phyloP scores from a whole-genome alignment of 2,888 invertebrate genomes.

The Thera britannica region DNA sequence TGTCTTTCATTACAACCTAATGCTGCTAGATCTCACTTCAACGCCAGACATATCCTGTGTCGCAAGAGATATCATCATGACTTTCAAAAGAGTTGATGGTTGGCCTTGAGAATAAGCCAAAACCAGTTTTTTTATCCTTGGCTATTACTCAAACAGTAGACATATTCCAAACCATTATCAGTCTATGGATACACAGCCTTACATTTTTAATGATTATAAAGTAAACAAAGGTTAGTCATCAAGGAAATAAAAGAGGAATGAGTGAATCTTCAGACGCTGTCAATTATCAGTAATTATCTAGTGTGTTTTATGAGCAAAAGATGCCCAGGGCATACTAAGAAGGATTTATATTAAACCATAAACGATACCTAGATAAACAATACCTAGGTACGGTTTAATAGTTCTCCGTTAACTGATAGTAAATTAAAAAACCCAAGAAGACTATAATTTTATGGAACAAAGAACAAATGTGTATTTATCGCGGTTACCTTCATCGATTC shows the following conservation, averaged over 20 bases:
- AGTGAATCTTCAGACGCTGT: conserved; percentile 28
- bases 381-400: background rate
- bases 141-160: background rate
- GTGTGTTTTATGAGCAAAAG: conserved; percentile 14
- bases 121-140: no score
- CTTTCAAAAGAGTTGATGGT: no score
- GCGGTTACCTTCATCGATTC: no score
- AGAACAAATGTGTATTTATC: no score
- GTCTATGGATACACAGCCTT: background rate
- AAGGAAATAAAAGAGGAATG: conserved; percentile 29
- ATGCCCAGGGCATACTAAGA: conserved; percentile 14
- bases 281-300: conserved; percentile 26
- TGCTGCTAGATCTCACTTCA: no score
- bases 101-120: no score
- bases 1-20: no score
- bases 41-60: no score
- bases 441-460: no score
- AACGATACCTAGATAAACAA: background rate
- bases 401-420: background rate
- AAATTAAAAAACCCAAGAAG: background rate
- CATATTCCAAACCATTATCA: background rate
- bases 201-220: conserved; percentile 26
- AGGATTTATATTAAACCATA: conserved; percentile 8
- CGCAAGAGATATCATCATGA: no score
- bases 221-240: conserved; percentile 31